phyloP scores from a whole-genome alignment of 2,113 vertebrate species.

The Sciurus niger region DNA sequence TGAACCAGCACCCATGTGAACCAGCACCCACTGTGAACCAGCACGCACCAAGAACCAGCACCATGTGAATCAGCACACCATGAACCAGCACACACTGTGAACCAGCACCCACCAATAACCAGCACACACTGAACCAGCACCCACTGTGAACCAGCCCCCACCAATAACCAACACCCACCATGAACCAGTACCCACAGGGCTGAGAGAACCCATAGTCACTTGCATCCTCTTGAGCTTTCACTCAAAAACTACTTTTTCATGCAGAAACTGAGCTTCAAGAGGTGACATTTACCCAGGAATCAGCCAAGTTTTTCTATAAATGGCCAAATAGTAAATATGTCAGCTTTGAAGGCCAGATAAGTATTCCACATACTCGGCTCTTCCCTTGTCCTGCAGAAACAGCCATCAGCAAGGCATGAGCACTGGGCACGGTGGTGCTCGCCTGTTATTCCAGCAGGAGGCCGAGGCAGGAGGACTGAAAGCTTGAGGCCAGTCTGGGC shows the following conservation, averaged over 20 bases:
- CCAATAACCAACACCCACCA: not conserved
- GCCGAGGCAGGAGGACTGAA: too few species aligned
- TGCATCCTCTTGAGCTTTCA: accelerated
- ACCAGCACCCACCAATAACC: not conserved
- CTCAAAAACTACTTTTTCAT: not conserved
- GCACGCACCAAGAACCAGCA: accelerated
- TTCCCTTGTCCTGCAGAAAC: accelerated
- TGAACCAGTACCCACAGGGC: not conserved
- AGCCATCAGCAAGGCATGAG: accelerated
- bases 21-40: too few species aligned
- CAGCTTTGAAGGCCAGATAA: not conserved
- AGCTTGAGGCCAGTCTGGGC: too few species aligned
- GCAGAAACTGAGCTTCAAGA: not conserved
- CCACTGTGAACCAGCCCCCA: accelerated
- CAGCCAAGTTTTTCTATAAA: not conserved
- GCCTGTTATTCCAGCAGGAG: too few species aligned
- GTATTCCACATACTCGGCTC: not conserved
- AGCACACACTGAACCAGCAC: too few species aligned
- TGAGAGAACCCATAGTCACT: accelerated
- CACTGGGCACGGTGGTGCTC: not conserved
- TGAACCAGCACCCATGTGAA: accelerated
- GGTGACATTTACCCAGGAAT: too few species aligned
- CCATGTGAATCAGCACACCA: too few species aligned
- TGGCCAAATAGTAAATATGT: not conserved
- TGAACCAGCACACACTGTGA: accelerated